Base-by-base conservation (phyloP, 2,113 vertebrate genomes). In the Gopherus flavomarginatus region DNA sequence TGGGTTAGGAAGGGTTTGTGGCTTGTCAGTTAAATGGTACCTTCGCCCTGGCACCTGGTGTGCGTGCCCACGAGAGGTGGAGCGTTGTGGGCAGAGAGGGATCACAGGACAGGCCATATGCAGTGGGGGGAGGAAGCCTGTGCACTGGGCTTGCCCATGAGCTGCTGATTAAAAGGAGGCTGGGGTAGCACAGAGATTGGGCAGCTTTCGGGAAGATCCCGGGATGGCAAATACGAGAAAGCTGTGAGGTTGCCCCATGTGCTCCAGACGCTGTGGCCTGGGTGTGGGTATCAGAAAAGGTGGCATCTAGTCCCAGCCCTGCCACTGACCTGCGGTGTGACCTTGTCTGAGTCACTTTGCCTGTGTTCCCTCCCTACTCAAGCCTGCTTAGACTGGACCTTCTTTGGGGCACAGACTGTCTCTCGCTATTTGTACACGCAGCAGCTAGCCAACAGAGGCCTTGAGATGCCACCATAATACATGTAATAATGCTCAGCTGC, bases 1-100 rank as follows among this genome's bases (percentile, higher is more conserved):
- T 52, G 91, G 97, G 85, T 26, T 49, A 91, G 2, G 92, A 75
- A 57, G 95, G 95, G 69, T 62, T 95, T 87, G 91, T 4, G 29
- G 49, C 6, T 5, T 2, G 5, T 42, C 93, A 12, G 96, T 94
- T 83, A 59, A 0, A 2, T 47, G 2, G 9, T 93, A 35, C 91
- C 95, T 85, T 95, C 95, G 94, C 79, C 27, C 27, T 22, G 75
- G 75, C 75, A 29, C 75, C 5, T 1, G 81, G 79, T 93, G 59
- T 92, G 26, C 0, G 1, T 0, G 91, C 92, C 21, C 0, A 0
- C 3, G 65, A 22, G 83, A 27, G 47, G 12, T 3, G 0, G 79
- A 12, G 49, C 29, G 5, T 11, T 35, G 11, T 14, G 52, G 35
- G 31, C 27, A 7, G 47, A 13, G 44, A 29, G 77, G 44, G 44